Base-by-base conservation (phyloP, 2,113 vertebrate species). In the Xiphias gladius region DNA sequence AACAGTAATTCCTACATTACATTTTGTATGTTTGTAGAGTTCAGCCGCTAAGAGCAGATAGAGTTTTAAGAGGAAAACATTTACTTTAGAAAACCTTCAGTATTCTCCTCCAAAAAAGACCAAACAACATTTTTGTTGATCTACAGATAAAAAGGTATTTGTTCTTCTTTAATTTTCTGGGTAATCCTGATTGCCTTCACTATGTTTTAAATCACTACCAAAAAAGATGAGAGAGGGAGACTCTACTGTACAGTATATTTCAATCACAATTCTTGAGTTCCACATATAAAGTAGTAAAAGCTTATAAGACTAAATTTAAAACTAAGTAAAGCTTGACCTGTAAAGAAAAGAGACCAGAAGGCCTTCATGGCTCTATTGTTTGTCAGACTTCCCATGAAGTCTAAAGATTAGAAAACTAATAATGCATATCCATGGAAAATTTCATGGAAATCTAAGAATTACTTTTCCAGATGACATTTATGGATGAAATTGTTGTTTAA, bases 11-110 rank as follows among this genome's bases (percentile, higher is more conserved):
- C 77, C 76, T 81, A 57, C 50, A 71, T 80, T 59, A 73, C 28
- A 58, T 30, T 83, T 28, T 59, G 79, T 71, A 24, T 82, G 68
- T 88, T 90, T 91, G 65, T 73, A 82, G 52, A 81, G 78, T 76
- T 72, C 43, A 73, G 62, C 30, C 6, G 17, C 16, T 74, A 59
- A 67, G 58, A 74, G 61, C 30, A 68, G 46, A 77, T 75, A 24
- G 41, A 81, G 19, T 78, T 75, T n/a, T 26, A 57, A 81, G 3
- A 64, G n/a, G 63, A 62, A 89, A 83, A 88, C 24, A 17, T 88
- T 89, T 84, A 83, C 65, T 50, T 80, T 46, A 19, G 43, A 73
- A 67, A 82, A 39, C 22, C 26, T 58, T 59, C 24, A 28, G 62
- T 55, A 74, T 70, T 85, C 55, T n/a, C 28, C 3, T 63, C 41